phyloP scores from a whole-genome alignment of 2,113 vertebrate species.

The Irena cyanogastra region DNA sequence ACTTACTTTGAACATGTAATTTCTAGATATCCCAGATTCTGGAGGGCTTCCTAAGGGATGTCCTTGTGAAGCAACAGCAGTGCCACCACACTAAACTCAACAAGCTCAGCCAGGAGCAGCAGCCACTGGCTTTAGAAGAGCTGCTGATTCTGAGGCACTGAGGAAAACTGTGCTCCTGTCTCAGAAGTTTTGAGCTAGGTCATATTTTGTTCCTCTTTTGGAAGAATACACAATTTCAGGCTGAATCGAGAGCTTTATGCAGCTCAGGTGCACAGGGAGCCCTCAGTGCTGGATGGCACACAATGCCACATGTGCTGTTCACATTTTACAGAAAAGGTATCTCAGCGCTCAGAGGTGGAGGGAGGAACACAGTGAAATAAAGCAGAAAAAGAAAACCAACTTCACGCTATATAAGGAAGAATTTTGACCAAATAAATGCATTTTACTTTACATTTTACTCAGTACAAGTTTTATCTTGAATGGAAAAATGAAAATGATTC shows the following conservation, averaged over 20 bases:
- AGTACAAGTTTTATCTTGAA: conserved; percentile 7
- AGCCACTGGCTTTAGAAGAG: background rate
- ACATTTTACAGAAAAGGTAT: background rate
- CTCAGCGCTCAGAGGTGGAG: background rate
- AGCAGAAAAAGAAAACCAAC: background rate
- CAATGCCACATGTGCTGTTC: background rate
- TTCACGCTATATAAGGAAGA: background rate
- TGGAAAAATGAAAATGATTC: conserved; percentile 26
- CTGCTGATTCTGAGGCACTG: background rate
- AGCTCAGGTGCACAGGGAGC: background rate
- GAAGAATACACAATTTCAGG: background rate
- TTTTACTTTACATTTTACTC: background rate
- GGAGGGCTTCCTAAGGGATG: background rate
- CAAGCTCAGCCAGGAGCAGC: background rate
- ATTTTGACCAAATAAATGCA: background rate
- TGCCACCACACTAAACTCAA: background rate
- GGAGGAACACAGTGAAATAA: background rate
- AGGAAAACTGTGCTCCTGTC: background rate
- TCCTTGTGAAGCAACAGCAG: background rate
- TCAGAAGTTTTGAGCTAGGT: background rate
- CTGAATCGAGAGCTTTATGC: background rate
- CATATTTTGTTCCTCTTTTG: background rate
- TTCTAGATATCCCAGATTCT: background rate
- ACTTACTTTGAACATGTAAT: background rate
- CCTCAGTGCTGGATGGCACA: background rate